Percentiles rank a stretch among this genome's conserved stretches.
phyloP scores from a whole-genome alignment of 2,113 vertebrate genomes.

The Oostethus manadensis region DNA sequence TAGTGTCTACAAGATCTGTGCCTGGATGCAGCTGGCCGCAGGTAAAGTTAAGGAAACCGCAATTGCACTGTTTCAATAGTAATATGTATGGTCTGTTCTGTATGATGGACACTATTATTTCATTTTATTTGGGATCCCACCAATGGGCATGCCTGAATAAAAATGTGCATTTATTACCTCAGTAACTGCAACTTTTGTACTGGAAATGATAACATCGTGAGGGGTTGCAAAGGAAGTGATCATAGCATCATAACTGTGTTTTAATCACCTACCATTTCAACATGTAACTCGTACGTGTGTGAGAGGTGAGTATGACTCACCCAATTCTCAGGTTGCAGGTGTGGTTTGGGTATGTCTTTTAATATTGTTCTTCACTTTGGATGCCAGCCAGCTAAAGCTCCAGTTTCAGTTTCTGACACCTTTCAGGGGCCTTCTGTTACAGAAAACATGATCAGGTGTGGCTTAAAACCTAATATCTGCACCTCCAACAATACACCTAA shows the following conservation, averaged over 20 bases:
- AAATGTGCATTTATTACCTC: no score
- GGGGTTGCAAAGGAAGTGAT: neutral
- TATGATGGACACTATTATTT: no score
- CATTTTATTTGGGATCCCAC: no score
- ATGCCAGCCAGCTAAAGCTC: neutral
- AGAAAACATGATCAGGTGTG: conserved; percentile 52
- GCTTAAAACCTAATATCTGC: neutral
- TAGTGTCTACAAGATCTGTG: conserved; percentile 90
- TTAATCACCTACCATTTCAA: neutral
- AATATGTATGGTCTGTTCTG: no score
- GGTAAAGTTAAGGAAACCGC: conserved; percentile 64
- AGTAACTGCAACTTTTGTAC: no score
- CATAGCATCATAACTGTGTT: no score
- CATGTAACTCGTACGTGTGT: neutral
- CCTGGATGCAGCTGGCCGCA: conserved; percentile 93
- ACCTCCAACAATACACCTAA: neutral
- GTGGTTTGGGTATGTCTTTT: conserved; percentile 6
- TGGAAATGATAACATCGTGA: neutral
- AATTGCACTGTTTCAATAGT: no score
- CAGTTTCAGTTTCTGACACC: conserved; percentile 42
- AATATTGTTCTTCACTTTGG: conserved; percentile 15
- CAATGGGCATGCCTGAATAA: no score
- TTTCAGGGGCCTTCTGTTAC: conserved; percentile 43
- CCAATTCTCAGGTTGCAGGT: conserved; percentile 42
- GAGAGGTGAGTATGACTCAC: neutral